Conservation (phyloP, 2,113 vertebrate genomes). For the Brevimyrus niger region DNA sequence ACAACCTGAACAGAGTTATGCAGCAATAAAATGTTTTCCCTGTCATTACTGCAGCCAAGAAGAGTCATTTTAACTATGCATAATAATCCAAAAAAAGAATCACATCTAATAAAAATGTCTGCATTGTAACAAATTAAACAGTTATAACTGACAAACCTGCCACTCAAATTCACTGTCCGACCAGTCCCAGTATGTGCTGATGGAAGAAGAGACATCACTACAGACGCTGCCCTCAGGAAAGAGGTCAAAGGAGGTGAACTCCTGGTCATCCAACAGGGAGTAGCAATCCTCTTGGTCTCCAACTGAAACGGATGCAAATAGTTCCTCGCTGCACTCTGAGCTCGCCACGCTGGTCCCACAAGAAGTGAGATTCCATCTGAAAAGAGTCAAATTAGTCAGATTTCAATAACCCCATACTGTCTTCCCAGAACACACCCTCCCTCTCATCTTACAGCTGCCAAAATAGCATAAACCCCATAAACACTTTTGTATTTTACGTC, state of each 20-base stretch:
- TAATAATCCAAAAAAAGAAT: neutral
- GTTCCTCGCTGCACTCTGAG: conserved; percentile 95
- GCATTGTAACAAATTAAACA: neutral
- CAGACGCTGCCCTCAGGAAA: conserved; percentile 96
- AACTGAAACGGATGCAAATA: conserved; percentile 92
- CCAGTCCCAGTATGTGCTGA: conserved; percentile 98
- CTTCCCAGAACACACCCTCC: neutral
- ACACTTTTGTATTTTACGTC: neutral
- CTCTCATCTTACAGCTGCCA: neutral
- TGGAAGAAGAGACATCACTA: conserved; percentile 97
- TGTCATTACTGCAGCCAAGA: neutral
- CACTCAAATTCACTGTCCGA: conserved; percentile 99
- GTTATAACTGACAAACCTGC: conserved; percentile 68
- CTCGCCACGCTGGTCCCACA: conserved; percentile 95
- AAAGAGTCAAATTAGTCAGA: conserved; percentile 11
- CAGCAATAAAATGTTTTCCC: neutral
- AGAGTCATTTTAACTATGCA: neutral
- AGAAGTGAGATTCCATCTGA: conserved; percentile 92
- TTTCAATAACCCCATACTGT: neutral
- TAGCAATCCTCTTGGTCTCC: conserved; percentile 96
- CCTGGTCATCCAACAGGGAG: conserved; percentile 92
- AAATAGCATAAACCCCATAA: neutral
- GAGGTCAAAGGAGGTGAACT: conserved; percentile 89
- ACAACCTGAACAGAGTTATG: neutral
- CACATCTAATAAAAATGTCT: neutral